Base-by-base conservation (phyloP, 2,888 invertebrate species). In the Entomobrya multifasciata region DNA sequence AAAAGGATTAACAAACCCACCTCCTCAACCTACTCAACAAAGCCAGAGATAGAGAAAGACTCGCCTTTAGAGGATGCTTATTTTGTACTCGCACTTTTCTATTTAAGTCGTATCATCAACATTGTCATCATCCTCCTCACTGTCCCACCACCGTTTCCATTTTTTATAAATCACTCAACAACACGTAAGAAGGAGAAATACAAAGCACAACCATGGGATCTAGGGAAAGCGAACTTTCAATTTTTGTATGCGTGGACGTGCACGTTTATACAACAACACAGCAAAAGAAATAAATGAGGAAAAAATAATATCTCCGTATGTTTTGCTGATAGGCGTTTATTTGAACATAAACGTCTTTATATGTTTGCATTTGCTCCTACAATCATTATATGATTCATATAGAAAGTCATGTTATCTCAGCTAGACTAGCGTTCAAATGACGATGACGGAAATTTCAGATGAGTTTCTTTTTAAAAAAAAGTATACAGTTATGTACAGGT, bases 71-170 rank as follows among this genome's bases (percentile, higher is more conserved):
- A 79, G 85, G 49, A 86, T 86, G 85, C 78, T 85, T 86, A 86
- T 79, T 86, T 86, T 79, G 47, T 79, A 79, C 85, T 86, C 79
- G 72, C 79, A 86, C 79, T 86, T 86, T 86, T 74, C 85, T 79
- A 65, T 79, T 86, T 79, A 60, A 78, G 78, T 74, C 79, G 70
- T 86, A 79, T 79, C 79, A 52, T 70, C 70, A n/a, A 65, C 20
- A n/a, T 74, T 17, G 4, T 65, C 41, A 27, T 11, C 72, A 1
- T 55, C 77, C 77, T 55, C 49, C 44, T 60, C 36, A n/a, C 8
- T 36, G n/a, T n/a, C n/a, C n/a, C n/a, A n/a, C n/a, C n/a, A n/a
- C n/a, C n/a, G n/a, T n/a, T n/a, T n/a, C n/a, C n/a, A n/a, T n/a
- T 36, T 36, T 49, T 57, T 11, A 22, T n/a, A 84, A 65, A 84